Evolutionary conservation across 2,888 invertebrate species (phyloP), one percentile per base, ranked within the genome.

Genomic region (Lasioglossum malachurum): DNA sequence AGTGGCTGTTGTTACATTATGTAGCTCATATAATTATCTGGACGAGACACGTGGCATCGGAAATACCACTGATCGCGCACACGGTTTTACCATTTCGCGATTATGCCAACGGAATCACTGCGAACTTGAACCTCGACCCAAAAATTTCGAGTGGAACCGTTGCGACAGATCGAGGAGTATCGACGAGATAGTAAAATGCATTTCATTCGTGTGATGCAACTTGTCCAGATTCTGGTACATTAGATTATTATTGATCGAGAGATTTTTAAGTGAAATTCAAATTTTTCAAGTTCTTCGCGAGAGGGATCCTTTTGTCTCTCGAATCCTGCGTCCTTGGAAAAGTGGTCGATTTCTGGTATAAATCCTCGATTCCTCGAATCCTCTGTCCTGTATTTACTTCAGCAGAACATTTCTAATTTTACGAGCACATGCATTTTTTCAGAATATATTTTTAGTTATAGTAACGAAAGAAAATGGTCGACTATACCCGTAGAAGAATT

Each of bases 351-450:
- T 84, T 31, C 53, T 14, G 10, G 74, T 3, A 35, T 4, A 35
- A 35, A 80, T 86, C 78, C 80, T 84, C 84, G 84, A 71, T 27
- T 2, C 49, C 81, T 81, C 81, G 84, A 84, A 78, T 78, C 78
- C 78, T 19, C 2, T 19, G 49, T 49, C 19, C 19, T 49, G 19
- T 19, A 49, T 49, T 49, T 49, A 19, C 19, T 49, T 49, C 16
- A 46, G 19, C 16, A 46, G 1, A 16, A 46, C 16, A 46, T 46
- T 46, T 46, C 16, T 19, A 46, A 46, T 46, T 46, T 19, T 19
- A 46, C 4, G 16, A 46, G 19, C 16, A 16, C 16, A 1, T 19
- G 46, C 4, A 46, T 46, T 46, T 16, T 16, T 46, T 14, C 16
- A 16, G 16, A 46, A 46, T 16, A 46, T 16, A 46, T 16, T 16